These are phyloP conservation scores for Sminthurides bifidus DNA, from an alignment of 1,140 invertebrate genomes.

Conservation along the genomic window DNA sequence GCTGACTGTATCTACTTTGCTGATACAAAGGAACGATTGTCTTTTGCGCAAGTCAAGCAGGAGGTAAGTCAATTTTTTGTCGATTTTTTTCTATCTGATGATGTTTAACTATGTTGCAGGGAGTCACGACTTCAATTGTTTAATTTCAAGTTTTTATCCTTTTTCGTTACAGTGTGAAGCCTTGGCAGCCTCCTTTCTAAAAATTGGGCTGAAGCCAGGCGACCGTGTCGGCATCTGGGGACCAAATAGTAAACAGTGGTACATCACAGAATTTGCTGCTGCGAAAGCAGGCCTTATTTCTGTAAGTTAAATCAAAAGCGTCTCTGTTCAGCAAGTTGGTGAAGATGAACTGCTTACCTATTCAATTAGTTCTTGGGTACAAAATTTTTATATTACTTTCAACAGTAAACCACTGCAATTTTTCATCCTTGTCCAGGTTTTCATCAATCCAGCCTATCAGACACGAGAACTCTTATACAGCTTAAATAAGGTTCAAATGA, in stretches of 20 bases:
- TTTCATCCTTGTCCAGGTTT: conserved; percentile 43
- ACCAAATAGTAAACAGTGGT: conserved; percentile 75
- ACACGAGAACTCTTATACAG: conserved; percentile 64
- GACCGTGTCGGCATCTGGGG: conserved; percentile 80
- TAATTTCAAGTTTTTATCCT: conserved; percentile 46
- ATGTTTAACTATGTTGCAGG: no score
- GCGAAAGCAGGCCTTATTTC: conserved; percentile 67
- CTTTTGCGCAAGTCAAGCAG: conserved; percentile 48
- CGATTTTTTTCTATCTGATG: neutral
- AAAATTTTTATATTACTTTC: neutral
- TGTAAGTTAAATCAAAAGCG: conserved; percentile 42
- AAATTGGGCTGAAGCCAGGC: conserved; percentile 60
- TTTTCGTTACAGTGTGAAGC: conserved; percentile 48
- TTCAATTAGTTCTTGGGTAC: neutral
- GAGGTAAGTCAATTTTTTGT: conserved; percentile 36
- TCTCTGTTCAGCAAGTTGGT: conserved; percentile 40
- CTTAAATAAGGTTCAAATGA: conserved; percentile 61
- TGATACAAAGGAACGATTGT: conserved; percentile 48
- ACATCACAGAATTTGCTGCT: conserved; percentile 60
- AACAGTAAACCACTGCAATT: neutral
- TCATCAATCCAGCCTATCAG: conserved; percentile 74
- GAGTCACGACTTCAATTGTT: no score
- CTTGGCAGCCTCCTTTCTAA: conserved; percentile 64
- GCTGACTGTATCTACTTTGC: conserved; percentile 43
- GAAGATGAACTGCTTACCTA: neutral